Percentiles rank a stretch among this genome's conserved stretches.
phyloP scores from a whole-genome alignment of 2,888 invertebrate species.

The Eristalis tenax region DNA sequence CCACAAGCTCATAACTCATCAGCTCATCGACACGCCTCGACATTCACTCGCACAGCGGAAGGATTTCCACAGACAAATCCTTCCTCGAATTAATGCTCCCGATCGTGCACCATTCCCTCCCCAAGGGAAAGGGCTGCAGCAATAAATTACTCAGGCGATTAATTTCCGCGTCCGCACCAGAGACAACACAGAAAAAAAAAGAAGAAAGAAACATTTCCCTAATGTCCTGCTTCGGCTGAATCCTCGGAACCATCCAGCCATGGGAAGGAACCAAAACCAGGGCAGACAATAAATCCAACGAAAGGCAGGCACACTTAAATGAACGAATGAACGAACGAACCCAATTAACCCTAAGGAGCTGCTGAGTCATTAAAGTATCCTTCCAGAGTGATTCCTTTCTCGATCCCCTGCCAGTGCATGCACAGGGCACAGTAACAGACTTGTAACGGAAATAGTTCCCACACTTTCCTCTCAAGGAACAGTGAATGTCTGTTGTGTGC shows the following conservation, averaged over 20 bases:
- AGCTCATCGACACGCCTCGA: neutral
- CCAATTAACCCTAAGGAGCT: slow-evolving; percentile 66
- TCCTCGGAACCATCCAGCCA: neutral
- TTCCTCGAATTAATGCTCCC: slow-evolving; percentile 46
- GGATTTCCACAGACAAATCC: slow-evolving; percentile 46
- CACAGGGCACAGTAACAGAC: slow-evolving; percentile 55
- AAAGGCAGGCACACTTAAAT: slow-evolving; percentile 60
- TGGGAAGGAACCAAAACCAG: neutral
- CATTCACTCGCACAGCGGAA: neutral
- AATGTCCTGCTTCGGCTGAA: slow-evolving; percentile 32
- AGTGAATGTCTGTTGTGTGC: slow-evolving; percentile 34
- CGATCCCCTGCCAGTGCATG: slow-evolving; percentile 7
- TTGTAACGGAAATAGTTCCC: slow-evolving; percentile 71
- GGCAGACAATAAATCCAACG: slow-evolving; percentile 39
- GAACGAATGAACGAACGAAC: slow-evolving; percentile 14
- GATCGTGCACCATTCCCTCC: neutral
- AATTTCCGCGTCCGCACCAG: slow-evolving; percentile 44
- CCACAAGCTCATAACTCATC: neutral
- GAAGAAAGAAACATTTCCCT: slow-evolving; percentile 25
- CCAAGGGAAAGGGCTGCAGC: slow-evolving; percentile 12
- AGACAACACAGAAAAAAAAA: no score
- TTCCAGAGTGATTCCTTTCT: slow-evolving; percentile 47
- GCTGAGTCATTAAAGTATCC: slow-evolving; percentile 55
- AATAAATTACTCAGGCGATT: slow-evolving; percentile 64
- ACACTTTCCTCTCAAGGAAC: slow-evolving; percentile 53